These are phyloP conservation scores for Rhynchomys soricoides DNA, from an alignment of 2,113 vertebrate species.

Conservation along the genomic window DNA sequence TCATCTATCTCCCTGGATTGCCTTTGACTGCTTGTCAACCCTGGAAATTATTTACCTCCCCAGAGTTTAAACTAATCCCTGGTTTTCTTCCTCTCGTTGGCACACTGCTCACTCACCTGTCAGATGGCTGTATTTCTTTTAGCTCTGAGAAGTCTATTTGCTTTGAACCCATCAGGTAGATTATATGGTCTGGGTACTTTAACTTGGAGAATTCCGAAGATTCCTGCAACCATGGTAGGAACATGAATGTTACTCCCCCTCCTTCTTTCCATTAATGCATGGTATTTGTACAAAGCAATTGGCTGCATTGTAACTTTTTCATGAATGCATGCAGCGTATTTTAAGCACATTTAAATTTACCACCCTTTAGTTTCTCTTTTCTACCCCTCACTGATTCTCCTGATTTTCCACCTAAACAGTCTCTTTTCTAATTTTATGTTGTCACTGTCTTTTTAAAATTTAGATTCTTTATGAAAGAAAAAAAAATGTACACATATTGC, in stretches of 20 bases:
- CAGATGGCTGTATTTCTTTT: constrained; percentile 77
- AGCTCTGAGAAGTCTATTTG: constrained; percentile 46
- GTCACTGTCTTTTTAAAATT: not conserved
- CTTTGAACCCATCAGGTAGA: constrained; percentile 66
- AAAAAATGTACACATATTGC: not conserved
- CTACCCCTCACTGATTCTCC: not conserved
- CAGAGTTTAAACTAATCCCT: constrained; percentile 74
- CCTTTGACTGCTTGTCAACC: constrained; percentile 74
- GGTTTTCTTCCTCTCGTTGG: constrained; percentile 66
- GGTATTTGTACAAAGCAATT: not conserved
- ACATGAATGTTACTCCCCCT: constrained; percentile 10
- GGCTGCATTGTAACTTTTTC: not conserved
- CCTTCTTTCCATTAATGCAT: not conserved
- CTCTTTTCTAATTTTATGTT: not conserved
- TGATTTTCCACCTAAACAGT: not conserved
- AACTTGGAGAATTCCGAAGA: constrained; percentile 56
- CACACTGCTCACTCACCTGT: constrained; percentile 74
- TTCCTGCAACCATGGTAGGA: constrained; percentile 9
- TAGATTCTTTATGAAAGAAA: not conserved
- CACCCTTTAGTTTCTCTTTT: not conserved
- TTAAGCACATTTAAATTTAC: not conserved
- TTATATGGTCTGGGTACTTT: constrained; percentile 64
- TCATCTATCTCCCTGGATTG: constrained; percentile 74
- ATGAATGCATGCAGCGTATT: not conserved
- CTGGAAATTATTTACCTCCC: constrained; percentile 79